Percentiles rank a stretch among this genome's conserved stretches.
These are phyloP conservation scores for Drosophila nannoptera DNA, from an alignment of 1,140 invertebrate species.

Conservation along the genomic window DNA sequence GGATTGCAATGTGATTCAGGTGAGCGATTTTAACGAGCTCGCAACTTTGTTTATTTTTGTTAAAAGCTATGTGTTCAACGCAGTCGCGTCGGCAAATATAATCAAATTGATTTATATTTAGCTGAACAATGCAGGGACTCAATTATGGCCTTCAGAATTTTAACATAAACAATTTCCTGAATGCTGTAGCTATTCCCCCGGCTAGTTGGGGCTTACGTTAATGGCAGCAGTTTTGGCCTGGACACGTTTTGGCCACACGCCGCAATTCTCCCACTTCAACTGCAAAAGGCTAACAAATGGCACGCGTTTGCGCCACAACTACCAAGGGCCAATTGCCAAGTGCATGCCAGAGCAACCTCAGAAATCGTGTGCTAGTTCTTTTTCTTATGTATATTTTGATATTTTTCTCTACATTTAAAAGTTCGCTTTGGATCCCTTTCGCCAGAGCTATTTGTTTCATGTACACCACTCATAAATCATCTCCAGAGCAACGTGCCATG, in stretches of 20 bases:
- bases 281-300: slow-evolving; percentile 61
- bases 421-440: not conserved
- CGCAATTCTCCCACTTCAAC: slow-evolving; percentile 5
- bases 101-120: slow-evolving; percentile 39
- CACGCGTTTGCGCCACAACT: slow-evolving; percentile 35
- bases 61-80: slow-evolving; percentile 51
- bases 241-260: slow-evolving; percentile 51
- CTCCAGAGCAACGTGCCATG: not conserved
- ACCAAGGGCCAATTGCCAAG: slow-evolving; percentile 3
- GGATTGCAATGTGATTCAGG: slow-evolving; percentile 30
- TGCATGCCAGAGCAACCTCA: not conserved
- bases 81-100: slow-evolving; percentile 63
- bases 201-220: slow-evolving; percentile 31
- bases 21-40: slow-evolving; percentile 39
- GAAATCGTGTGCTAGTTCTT: not conserved
- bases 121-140: not conserved
- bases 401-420: slow-evolving; percentile 36
- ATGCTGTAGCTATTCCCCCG: not conserved
- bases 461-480: slow-evolving; percentile 24
- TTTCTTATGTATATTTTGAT: not conserved
- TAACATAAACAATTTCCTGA: slow-evolving; percentile 33
- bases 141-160: not conserved
- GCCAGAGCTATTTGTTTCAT: slow-evolving; percentile 7
- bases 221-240: slow-evolving; percentile 31
- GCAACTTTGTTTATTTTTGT: slow-evolving; percentile 54